Base-by-base conservation (phyloP, 2,113 vertebrate species). In the Helogale parvula region DNA sequence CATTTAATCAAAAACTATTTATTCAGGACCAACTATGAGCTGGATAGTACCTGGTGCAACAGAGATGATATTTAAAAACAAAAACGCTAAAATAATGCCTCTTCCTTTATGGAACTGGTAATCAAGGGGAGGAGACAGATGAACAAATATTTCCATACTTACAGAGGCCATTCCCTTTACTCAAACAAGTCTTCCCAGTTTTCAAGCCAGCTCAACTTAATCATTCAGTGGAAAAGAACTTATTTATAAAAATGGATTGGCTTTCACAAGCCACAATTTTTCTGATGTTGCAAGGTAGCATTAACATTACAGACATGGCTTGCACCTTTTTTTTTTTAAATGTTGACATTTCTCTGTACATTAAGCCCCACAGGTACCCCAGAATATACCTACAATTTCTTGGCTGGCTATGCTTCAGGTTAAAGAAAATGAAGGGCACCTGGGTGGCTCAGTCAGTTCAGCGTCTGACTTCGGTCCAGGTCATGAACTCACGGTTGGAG, bases 141-240 rank as follows among this genome's bases (percentile, higher is more conserved):
- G 54, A 87, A 63, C 5, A 90, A 87, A 33, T 81, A 71, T 68
- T 74, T 12, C 11, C 33, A 76, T 52, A 90, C 84, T 83, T 68
- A 60, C 0, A 65, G n/a, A 68, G 77, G 25, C 4, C n/a, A 25
- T 2, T 63, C 50, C 33, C 35, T 88, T 77, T 66, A 66, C 21
- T 38, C 41, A 19, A 47, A 66, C 10, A 92, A 57, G 41, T 45
- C 88, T 60, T 21, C 21, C 16, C 12, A 23, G 4, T 83, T 88
- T 41, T 82, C 63, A 45, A 88, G 45, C 23, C 47, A 94, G 84
- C 9, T 92, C 33, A 69, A 52, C 79, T 52, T 77, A 85, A 88
- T 85, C 85, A 89, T 33, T 13, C 33, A 83, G 25, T 21, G 16
- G 27, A 89, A 92, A 92, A 93, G 31, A 31, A 71, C 16, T 80